Percentiles rank a stretch among this genome's conserved stretches.
These are phyloP conservation scores for Pheosia gnoma DNA, from an alignment of 2,888 invertebrate species.

Conservation along the genomic window DNA sequence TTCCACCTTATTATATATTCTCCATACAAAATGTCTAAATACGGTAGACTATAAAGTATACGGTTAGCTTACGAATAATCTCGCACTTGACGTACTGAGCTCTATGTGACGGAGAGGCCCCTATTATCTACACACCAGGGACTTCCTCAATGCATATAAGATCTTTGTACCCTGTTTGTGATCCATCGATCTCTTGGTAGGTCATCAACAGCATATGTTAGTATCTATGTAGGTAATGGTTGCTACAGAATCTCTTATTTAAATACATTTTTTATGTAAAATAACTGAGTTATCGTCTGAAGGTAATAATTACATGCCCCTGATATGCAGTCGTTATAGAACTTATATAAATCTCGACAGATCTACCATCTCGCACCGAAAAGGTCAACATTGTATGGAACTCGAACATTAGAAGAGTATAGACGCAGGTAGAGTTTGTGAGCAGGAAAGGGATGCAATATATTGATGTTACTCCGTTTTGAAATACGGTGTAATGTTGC, in stretches of 20 bases:
- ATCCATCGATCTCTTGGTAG: too few species aligned
- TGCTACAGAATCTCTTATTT: neutral
- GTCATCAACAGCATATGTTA: too few species aligned
- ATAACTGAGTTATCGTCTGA: slow-evolving; percentile 35
- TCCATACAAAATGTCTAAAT: too few species aligned
- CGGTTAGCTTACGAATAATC: too few species aligned
- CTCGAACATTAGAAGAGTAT: slow-evolving; percentile 59
- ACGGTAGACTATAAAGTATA: too few species aligned
- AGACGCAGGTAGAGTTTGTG: slow-evolving; percentile 37
- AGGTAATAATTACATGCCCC: slow-evolving; percentile 38
- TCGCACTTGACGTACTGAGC: too few species aligned
- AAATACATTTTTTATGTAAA: slow-evolving; percentile 12
- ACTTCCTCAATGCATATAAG: too few species aligned
- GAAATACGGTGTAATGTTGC: slow-evolving; percentile 81
- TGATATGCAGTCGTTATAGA: slow-evolving; percentile 35
- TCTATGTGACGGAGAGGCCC: too few species aligned
- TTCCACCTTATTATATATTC: too few species aligned
- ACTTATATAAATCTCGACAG: slow-evolving; percentile 52
- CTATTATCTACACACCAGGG: too few species aligned
- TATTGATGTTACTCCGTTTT: slow-evolving; percentile 70
- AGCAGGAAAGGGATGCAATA: slow-evolving; percentile 43
- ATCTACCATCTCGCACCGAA: slow-evolving; percentile 51
- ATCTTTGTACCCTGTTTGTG: too few species aligned
- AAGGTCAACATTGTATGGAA: slow-evolving; percentile 41
- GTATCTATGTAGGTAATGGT: too few species aligned